Conservation (phyloP, 2,888 invertebrate species). For the Drosophila flavopinicola region DNA sequence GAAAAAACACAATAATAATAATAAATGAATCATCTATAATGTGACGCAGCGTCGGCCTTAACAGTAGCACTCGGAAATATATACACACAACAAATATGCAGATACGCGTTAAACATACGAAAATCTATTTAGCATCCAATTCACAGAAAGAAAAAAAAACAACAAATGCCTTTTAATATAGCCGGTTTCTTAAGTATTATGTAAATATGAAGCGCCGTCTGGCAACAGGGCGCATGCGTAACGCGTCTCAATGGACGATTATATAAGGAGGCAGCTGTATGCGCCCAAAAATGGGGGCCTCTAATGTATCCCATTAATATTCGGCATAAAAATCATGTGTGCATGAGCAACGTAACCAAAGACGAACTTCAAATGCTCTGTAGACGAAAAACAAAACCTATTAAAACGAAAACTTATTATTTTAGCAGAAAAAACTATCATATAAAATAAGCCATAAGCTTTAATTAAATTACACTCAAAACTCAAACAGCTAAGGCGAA, state of each 20-base stretch:
- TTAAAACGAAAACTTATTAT: background rate
- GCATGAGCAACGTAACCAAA: constrained; percentile 12
- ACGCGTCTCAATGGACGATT: constrained; percentile 37
- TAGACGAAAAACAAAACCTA: too few species aligned
- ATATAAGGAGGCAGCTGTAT: constrained; percentile 37
- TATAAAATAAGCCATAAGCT: background rate
- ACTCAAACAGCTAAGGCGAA: constrained; percentile 14
- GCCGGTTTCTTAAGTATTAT: constrained; percentile 54
- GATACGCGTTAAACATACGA: constrained; percentile 43
- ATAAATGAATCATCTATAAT: constrained; percentile 65
- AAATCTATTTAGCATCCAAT: constrained; percentile 66
- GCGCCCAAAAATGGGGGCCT: constrained; percentile 30
- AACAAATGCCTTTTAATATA: constrained; percentile 28
- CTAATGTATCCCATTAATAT: constrained; percentile 47
- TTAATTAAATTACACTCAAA: constrained; percentile 1
- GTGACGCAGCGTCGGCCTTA: constrained; percentile 61
- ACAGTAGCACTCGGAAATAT: constrained; percentile 43
- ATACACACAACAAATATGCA: constrained; percentile 23
- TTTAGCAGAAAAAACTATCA: background rate
- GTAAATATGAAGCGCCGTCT: constrained; percentile 41
- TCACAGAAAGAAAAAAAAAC: too few species aligned
- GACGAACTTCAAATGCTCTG: background rate
- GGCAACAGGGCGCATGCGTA: constrained; percentile 59
- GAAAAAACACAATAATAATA: constrained; percentile 51
- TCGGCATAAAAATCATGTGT: constrained; percentile 27